Conservation (phyloP, 2,113 vertebrate genomes). For the Phaetusa simplex region DNA sequence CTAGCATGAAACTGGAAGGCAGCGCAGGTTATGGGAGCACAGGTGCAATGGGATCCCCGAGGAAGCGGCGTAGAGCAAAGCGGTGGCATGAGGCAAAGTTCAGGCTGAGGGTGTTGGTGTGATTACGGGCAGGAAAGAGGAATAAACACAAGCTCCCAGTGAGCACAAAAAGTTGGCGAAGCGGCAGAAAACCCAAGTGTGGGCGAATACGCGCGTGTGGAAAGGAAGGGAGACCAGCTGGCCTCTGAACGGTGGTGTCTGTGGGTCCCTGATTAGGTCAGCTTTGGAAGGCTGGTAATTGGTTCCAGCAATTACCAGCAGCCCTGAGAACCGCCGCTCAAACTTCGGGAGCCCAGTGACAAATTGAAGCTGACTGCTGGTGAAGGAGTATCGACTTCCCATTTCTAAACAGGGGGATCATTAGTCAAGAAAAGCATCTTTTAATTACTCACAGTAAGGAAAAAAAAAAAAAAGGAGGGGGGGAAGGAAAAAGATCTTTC, state of each 20-base stretch:
- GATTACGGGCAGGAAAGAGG: not conserved
- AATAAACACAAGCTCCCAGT: not conserved
- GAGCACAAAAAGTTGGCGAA: not conserved
- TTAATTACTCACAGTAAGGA: constrained; percentile 87
- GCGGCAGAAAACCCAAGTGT: not conserved
- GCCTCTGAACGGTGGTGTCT: not conserved
- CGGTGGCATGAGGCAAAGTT: not conserved
- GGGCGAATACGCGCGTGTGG: not conserved
- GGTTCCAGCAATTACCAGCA: constrained; percentile 73
- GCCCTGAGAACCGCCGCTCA: constrained; percentile 64
- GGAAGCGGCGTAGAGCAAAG: not conserved
- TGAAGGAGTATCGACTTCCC: constrained; percentile 88
- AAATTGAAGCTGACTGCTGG: constrained; percentile 88
- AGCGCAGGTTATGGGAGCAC: not conserved
- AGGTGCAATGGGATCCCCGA: not conserved
- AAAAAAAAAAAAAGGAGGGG: not conserved
- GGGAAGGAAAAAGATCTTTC: constrained; percentile 70
- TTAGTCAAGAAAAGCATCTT: constrained; percentile 96
- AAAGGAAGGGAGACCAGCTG: not conserved
- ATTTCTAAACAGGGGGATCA: constrained; percentile 83
- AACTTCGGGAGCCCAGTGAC: constrained; percentile 78
- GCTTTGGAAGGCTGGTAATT: constrained; percentile 66
- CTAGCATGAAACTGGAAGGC: not conserved
- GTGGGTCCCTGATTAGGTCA: constrained; percentile 59
- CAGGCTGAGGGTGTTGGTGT: not conserved